phyloP scores from a whole-genome alignment of 2,888 invertebrate genomes.

The Patella ulyssiponensis region DNA sequence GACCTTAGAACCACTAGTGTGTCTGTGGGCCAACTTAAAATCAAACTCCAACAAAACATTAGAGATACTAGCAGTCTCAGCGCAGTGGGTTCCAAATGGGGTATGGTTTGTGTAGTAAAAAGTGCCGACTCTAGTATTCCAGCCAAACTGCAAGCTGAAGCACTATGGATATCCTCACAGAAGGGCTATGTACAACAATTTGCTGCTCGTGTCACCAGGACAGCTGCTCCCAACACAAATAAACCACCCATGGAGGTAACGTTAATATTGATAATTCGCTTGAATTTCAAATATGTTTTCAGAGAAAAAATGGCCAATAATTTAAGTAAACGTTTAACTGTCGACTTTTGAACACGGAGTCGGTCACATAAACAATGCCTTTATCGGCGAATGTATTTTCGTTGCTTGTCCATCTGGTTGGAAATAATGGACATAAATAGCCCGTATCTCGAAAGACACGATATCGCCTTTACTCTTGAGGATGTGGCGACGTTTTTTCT shows the following conservation, averaged over 20 bases:
- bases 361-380: too few species aligned
- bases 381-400: too few species aligned
- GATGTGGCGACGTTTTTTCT: too few species aligned
- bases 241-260: constrained; percentile 43
- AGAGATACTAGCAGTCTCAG: constrained; percentile 4
- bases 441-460: too few species aligned
- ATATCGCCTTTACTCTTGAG: too few species aligned
- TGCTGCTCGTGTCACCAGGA: constrained; percentile 32
- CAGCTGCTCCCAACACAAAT: constrained; percentile 34
- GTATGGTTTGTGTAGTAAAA: constrained; percentile 20
- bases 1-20: constrained; percentile 13
- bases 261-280: not conserved
- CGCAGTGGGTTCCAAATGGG: constrained; percentile 22
- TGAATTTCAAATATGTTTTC: too few species aligned
- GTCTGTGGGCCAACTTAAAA: constrained; percentile 10
- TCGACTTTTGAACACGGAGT: too few species aligned
- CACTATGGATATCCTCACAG: constrained; percentile 35
- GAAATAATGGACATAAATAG: too few species aligned
- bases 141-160: constrained; percentile 37
- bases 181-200: constrained; percentile 22
- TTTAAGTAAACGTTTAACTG: too few species aligned
- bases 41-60: constrained; percentile 16
- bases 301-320: too few species aligned
- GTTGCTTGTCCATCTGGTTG: too few species aligned
- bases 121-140: constrained; percentile 11